phyloP scores from a whole-genome alignment of 2,797 vertebrate species.

The Epinephelus malabaricus region DNA sequence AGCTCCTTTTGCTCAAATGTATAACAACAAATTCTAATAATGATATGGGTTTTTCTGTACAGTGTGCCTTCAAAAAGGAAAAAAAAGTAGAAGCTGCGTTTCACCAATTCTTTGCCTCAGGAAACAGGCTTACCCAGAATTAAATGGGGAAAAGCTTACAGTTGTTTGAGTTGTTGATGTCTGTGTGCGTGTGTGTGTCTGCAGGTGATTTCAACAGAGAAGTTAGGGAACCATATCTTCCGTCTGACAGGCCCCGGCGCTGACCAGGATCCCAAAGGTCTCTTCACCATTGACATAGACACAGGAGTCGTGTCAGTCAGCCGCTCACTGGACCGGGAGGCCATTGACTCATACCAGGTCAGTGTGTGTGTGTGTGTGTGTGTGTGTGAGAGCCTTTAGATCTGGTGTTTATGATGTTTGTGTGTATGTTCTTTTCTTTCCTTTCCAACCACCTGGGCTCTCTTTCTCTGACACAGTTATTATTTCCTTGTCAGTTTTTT shows the following conservation, averaged over 20 bases:
- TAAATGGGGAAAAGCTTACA: slow-evolving; percentile 1
- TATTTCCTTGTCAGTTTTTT: slow-evolving; percentile 5
- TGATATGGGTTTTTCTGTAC: slow-evolving; percentile 7
- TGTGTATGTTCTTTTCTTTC: not conserved
- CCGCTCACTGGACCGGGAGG: slow-evolving; percentile 92
- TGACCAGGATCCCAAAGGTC: slow-evolving; percentile 94
- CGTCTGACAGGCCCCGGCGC: slow-evolving; percentile 93
- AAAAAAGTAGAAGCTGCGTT: not conserved
- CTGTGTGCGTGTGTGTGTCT: slow-evolving; percentile 28
- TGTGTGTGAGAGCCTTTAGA: not conserved
- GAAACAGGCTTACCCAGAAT: slow-evolving; percentile 12
- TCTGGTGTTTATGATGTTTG: slow-evolving; percentile 5
- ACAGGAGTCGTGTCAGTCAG: slow-evolving; percentile 94
- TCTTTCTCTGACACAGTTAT: slow-evolving; percentile 9
- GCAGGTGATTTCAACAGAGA: slow-evolving; percentile 92
- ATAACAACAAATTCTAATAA: slow-evolving; percentile 10
- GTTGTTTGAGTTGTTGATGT: slow-evolving; percentile 11
- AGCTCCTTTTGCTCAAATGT: slow-evolving; percentile 16
- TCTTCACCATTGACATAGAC: slow-evolving; percentile 93
- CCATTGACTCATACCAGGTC: slow-evolving; percentile 91
- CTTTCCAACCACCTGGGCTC: slow-evolving; percentile 7
- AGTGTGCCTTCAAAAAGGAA: not conserved
- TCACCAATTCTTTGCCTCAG: slow-evolving; percentile 2
- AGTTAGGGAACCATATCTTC: slow-evolving; percentile 89
- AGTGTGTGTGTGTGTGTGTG: slow-evolving; percentile 75